Base-by-base conservation (phyloP, 2,113 vertebrate genomes). In the Dipodomys spectabilis region DNA sequence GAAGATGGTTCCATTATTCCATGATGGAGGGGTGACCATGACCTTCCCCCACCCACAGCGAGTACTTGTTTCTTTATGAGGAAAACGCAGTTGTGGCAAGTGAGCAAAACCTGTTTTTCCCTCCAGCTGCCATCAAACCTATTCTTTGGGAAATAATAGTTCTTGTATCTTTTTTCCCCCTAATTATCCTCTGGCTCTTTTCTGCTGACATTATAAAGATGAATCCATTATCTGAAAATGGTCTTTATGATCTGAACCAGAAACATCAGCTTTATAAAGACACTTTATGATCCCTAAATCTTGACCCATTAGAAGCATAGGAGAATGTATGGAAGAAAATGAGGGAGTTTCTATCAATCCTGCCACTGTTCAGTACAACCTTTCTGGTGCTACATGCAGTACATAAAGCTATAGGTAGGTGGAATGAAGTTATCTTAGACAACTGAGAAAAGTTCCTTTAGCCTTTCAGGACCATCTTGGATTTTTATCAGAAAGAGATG, bases 31-130 rank as follows among this genome's bases (percentile, higher is more conserved):
- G 72, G 27, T 25, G 57, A 82, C 53, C 67, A 86, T 9, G 39
- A 16, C 28, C 89, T 32, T 44, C 69, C 39, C 39, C 39, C 39
- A 39, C 39, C 39, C 28, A 27, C 53, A 45, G 82, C 16, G 45
- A 79, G 30, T 72, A 28, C 57, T 49, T 84, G 49, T 77, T 92
- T 92, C 39, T 32, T 71, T 82, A 30, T 25, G 67, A 93, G 80
- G 39, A 74, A 85, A 73, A 32, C 15, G 57, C 2, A 53, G 80
- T 94, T 8, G 2, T 68, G 64, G 27, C 11, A 67, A 81, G 69
- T 45, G 20, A 83, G 65, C 30, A 91, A 91, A 86, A 9, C 57
- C n/a, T 94, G 75, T 81, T 25, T 28, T 92, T 86, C 32, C 20
- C 72, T 12, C 82, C 45, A 87, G 35, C 67, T 69, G 73, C 65